Conservation (phyloP, 92 coral and sea anemone genomes). For the Anthopleura xanthogrammica region DNA sequence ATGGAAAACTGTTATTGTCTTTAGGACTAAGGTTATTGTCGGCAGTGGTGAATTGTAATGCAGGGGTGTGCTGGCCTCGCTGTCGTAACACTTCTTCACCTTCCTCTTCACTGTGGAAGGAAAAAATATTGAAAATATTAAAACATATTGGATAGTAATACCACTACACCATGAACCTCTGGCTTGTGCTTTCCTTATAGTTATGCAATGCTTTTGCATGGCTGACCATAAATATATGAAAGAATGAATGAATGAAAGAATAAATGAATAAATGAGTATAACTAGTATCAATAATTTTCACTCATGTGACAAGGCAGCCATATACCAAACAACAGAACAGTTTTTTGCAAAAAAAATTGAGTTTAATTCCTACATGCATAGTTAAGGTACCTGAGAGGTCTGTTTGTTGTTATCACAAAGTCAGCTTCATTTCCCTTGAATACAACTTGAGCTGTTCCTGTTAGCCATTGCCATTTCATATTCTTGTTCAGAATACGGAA, state of each 20-base stretch:
- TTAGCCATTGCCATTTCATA: slow-evolving; percentile 98
- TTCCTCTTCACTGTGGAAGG: slow-evolving; percentile 82
- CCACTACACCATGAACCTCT: no score
- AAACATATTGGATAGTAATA: no score
- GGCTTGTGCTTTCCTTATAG: no score
- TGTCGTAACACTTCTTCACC: slow-evolving; percentile 94
- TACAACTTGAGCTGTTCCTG: slow-evolving; percentile 95
- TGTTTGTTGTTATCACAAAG: slow-evolving; percentile 92
- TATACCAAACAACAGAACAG: no score
- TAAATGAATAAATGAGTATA: no score
- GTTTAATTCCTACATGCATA: not conserved
- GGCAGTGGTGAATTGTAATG: slow-evolving; percentile 55
- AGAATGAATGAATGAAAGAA: no score
- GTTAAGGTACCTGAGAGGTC: slow-evolving; percentile 75
- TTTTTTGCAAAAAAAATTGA: no score
- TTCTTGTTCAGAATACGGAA: slow-evolving; percentile 94
- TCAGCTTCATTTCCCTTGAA: slow-evolving; percentile 94
- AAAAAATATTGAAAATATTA: not conserved
- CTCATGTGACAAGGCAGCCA: no score
- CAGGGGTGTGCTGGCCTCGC: slow-evolving; percentile 72
- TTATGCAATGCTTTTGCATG: no score
- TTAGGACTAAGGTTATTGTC: slow-evolving; percentile 47
- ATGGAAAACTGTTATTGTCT: slow-evolving; percentile 38
- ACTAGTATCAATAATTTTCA: no score
- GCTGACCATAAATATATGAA: no score